Evolutionary conservation across 35 echinoderm and acorn worm genomes (phyloP).

Genomic region (Heliocidaris tuberculata): DNA sequence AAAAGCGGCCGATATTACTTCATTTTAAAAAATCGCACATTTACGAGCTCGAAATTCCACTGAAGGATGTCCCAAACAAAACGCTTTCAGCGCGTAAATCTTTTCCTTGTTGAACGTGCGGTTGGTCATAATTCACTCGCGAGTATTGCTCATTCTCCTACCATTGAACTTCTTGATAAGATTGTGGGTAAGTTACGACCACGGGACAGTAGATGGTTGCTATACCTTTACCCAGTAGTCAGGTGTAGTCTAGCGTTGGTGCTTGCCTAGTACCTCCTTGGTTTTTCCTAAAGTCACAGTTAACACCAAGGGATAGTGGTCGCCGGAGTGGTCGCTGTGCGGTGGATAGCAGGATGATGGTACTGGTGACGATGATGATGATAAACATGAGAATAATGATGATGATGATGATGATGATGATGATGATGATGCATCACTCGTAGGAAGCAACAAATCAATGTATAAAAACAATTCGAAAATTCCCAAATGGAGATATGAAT

Average conservation of each 20-base stretch:
- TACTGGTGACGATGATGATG: neutral
- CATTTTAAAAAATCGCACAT: neutral
- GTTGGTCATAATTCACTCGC: neutral
- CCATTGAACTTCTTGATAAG: neutral
- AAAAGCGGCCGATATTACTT: neutral
- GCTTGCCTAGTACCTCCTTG: no score
- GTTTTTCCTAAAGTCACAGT: neutral
- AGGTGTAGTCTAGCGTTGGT: neutral
- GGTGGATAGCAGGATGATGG: neutral
- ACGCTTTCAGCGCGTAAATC: constrained; percentile 39
- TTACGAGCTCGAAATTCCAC: neutral
- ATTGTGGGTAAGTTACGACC: neutral
- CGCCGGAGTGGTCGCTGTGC: neutral
- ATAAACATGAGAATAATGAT: no score
- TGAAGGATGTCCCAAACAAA: constrained; percentile 2
- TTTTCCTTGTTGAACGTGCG: neutral
- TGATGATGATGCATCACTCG: no score
- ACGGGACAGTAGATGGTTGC: neutral
- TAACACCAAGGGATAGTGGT: neutral
- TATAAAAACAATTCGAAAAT: no score
- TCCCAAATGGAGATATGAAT: no score
- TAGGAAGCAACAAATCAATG: no score
- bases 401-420: no score
- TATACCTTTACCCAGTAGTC: neutral
- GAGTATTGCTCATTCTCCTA: neutral